These are phyloP conservation scores for Zaprionus ornatus DNA, from an alignment of 1,140 invertebrate genomes.

Conservation along the genomic window DNA sequence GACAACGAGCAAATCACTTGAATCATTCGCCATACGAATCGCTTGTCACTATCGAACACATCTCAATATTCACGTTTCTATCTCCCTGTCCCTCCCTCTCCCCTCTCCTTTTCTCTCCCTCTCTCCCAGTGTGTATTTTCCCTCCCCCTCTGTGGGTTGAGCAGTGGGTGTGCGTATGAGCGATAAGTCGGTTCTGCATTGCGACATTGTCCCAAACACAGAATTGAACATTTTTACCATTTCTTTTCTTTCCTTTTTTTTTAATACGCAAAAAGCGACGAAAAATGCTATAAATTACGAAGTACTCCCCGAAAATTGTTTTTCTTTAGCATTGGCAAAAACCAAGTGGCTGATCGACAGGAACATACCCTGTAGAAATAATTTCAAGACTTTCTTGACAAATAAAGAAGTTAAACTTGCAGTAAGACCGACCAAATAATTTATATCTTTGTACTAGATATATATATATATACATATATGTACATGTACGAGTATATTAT, in stretches of 20 bases:
- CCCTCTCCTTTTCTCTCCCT: slow-evolving; percentile 8
- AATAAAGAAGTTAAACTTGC: no score
- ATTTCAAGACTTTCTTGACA: no score
- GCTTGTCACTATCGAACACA: slow-evolving; percentile 56
- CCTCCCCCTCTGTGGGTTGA: background rate
- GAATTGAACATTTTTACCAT: slow-evolving; percentile 65
- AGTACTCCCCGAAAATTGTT: slow-evolving; percentile 38
- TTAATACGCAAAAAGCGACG: slow-evolving; percentile 35
- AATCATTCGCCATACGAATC: slow-evolving; percentile 35
- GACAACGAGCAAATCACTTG: slow-evolving; percentile 71
- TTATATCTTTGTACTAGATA: background rate
- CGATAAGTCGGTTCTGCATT: slow-evolving; percentile 34
- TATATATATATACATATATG: background rate
- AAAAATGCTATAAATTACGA: slow-evolving; percentile 75
- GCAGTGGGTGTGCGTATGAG: background rate
- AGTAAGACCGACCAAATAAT: no score
- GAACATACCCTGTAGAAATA: slow-evolving; percentile 8
- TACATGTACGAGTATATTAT: background rate
- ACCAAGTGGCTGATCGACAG: background rate
- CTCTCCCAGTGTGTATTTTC: background rate
- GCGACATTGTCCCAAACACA: slow-evolving; percentile 51
- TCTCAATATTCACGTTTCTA: slow-evolving; percentile 69
- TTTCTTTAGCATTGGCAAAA: slow-evolving; percentile 2
- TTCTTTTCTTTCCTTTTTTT: slow-evolving; percentile 4
- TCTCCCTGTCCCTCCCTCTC: background rate